Conservation (phyloP, 2,888 invertebrate species). For the Camponotus fellah region DNA sequence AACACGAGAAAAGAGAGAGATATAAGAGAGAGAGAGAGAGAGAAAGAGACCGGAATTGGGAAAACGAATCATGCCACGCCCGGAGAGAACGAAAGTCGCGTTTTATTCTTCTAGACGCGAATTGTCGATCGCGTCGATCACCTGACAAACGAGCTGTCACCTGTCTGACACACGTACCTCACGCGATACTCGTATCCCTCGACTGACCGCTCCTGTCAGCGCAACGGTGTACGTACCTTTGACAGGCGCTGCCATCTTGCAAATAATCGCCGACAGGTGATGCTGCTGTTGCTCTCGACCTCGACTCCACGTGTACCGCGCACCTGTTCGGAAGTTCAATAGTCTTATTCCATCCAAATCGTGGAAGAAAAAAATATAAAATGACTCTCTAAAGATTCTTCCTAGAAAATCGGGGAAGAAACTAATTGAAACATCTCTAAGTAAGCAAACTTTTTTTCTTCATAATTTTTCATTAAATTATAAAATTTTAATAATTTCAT, state of each 20-base stretch:
- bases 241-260: conserved; percentile 78
- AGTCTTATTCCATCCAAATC: neutral
- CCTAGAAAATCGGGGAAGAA: neutral
- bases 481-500: neutral
- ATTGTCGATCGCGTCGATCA: conserved; percentile 6
- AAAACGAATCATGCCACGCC: conserved; percentile 70
- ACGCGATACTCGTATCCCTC: conserved; percentile 19
- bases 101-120: neutral
- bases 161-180: conserved; percentile 32
- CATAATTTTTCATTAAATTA: neutral
- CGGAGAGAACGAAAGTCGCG: conserved; percentile 48
- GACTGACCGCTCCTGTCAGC: conserved; percentile 70
- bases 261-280: conserved; percentile 63
- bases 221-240: conserved; percentile 71
- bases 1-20: neutral
- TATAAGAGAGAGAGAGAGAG: too few relatives aligned
- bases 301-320: conserved; percentile 15
- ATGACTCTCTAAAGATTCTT: neutral
- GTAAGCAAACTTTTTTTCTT: neutral
- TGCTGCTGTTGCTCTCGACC: conserved; percentile 36
- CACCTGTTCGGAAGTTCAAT: conserved; percentile 4
- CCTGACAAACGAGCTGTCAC: conserved; percentile 21
- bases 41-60: conserved; percentile 4
- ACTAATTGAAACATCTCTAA: too few relatives aligned
- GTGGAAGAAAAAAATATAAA: neutral